These are phyloP conservation scores for Caenorhabditis sulstoni DNA, from an alignment of 2,888 invertebrate genomes.

Conservation along the genomic window DNA sequence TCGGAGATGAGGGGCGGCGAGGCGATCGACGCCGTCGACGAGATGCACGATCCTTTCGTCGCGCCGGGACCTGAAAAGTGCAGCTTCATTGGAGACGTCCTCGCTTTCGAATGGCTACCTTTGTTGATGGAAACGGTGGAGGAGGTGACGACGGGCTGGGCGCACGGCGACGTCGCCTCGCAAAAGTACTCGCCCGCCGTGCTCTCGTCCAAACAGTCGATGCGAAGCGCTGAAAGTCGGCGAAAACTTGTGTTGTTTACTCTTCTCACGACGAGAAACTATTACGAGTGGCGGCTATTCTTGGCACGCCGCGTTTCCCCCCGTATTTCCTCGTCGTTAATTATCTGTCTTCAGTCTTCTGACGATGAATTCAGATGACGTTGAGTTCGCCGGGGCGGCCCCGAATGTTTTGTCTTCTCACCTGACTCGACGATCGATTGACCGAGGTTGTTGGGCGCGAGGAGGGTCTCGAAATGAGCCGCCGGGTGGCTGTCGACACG, in stretches of 20 bases:
- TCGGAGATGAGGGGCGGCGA: slow-evolving; percentile 38
- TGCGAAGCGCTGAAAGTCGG: slow-evolving; percentile 33
- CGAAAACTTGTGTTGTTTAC: neutral
- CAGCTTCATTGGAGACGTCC: too few species aligned
- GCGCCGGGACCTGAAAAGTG: neutral
- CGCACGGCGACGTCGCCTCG: slow-evolving; percentile 61
- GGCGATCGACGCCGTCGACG: slow-evolving; percentile 9
- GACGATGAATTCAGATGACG: too few species aligned
- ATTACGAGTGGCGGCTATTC: slow-evolving; percentile 1
- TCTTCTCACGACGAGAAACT: too few species aligned
- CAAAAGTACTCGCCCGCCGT: slow-evolving; percentile 64
- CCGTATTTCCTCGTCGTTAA: too few species aligned
- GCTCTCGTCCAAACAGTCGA: slow-evolving; percentile 59
- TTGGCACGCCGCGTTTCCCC: slow-evolving; percentile 1
- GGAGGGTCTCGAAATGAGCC: slow-evolving; percentile 53
- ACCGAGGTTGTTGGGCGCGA: slow-evolving; percentile 50
- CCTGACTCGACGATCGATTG: slow-evolving; percentile 58
- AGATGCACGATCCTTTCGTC: slow-evolving; percentile 39
- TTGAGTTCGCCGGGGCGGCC: neutral
- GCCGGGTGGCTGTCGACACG: slow-evolving; percentile 48
- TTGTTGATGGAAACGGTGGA: slow-evolving; percentile 40
- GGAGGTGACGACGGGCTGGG: slow-evolving; percentile 52
- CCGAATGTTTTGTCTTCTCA: neutral
- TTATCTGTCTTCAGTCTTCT: too few species aligned
- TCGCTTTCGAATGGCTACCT: too few species aligned